These are phyloP conservation scores for Streptopelia turtur DNA, from an alignment of 2,797 vertebrate species.

Conservation along the genomic window DNA sequence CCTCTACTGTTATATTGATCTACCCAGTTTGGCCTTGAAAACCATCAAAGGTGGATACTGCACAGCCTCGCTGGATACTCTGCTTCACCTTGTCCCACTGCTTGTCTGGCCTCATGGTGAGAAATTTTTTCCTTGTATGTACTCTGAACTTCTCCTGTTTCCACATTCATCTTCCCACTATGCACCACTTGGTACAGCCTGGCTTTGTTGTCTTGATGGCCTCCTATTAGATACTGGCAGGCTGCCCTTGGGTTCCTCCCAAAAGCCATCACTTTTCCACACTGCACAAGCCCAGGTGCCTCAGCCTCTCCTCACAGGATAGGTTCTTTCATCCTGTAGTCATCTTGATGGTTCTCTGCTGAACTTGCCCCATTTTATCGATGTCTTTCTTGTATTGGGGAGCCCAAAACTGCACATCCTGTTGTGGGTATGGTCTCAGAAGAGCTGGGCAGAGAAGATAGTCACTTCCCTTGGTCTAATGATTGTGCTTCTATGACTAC, in stretches of 20 bases:
- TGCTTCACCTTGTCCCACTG: background rate
- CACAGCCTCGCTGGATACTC: background rate
- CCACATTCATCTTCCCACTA: rapidly evolving
- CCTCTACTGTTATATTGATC: background rate
- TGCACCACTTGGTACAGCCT: background rate
- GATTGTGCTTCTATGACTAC: background rate
- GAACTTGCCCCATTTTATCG: background rate
- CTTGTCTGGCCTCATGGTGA: background rate
- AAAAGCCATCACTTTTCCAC: background rate
- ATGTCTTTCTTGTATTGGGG: background rate
- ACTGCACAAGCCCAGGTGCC: background rate
- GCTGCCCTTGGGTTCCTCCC: background rate
- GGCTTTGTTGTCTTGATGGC: background rate
- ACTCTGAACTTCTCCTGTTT: background rate
- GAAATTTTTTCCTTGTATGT: background rate
- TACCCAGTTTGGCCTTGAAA: background rate
- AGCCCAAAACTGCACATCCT: background rate
- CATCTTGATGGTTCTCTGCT: background rate
- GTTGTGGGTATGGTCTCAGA: background rate
- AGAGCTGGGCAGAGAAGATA: background rate
- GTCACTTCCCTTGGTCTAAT: background rate
- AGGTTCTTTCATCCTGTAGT: background rate
- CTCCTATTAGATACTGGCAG: background rate
- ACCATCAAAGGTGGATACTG: background rate
- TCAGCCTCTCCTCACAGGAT: background rate